Conservation (phyloP, 2,113 vertebrate species). For the Vidua macroura region DNA sequence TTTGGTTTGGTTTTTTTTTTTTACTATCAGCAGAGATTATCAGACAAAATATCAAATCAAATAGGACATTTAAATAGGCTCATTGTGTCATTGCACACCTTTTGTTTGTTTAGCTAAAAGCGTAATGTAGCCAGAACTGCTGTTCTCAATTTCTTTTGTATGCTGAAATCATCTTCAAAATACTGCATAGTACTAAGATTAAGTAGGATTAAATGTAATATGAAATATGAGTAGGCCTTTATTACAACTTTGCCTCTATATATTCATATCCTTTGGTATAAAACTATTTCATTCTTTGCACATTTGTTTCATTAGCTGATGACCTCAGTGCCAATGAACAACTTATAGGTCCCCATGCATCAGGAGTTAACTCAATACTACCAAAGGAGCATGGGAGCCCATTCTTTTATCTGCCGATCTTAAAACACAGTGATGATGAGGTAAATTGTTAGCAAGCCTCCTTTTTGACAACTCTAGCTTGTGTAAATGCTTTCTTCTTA, state of each 20-base stretch:
- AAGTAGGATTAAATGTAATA: neutral
- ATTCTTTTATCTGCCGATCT: constrained; percentile 97
- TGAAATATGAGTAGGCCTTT: neutral
- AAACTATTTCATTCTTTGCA: constrained; percentile 28
- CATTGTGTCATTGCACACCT: neutral
- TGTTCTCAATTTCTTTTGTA: neutral
- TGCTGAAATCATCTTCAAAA: neutral
- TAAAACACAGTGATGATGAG: constrained; percentile 92
- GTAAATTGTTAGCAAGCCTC: constrained; percentile 70
- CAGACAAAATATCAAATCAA: neutral
- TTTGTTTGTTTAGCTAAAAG: neutral
- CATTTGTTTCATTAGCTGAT: constrained; percentile 79
- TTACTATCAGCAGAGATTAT: neutral
- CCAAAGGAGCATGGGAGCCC: constrained; percentile 97
- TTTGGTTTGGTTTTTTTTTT: neutral
- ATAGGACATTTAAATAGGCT: neutral
- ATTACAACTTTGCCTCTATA: constrained; percentile 3
- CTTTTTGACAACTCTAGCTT: constrained; percentile 6
- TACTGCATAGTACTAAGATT: neutral
- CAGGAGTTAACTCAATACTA: constrained; percentile 95
- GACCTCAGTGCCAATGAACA: constrained; percentile 93
- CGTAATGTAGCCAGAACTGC: neutral
- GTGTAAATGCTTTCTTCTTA: neutral
- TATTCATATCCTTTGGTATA: constrained; percentile 5
- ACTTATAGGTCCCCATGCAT: constrained; percentile 87